Conservation (phyloP, 1,140 invertebrate genomes). For the Cydia amplana region DNA sequence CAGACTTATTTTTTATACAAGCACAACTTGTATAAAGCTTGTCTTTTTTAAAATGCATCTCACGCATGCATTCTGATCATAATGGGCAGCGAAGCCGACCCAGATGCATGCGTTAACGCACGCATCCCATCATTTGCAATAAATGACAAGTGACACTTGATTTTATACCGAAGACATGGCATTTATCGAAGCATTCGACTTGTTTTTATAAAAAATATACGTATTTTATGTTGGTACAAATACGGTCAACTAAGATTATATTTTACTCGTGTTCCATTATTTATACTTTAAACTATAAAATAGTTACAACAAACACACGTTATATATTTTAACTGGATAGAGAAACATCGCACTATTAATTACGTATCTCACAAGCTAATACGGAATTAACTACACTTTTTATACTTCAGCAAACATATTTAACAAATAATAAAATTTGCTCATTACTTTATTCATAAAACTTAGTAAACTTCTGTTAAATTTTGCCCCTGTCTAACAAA, state of each 20-base stretch:
- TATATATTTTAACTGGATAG: too few relatives aligned
- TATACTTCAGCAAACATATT: too few relatives aligned
- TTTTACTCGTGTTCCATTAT: too few relatives aligned
- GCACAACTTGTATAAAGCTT: background rate
- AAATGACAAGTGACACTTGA: slow-evolving; percentile 25
- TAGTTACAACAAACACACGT: background rate
- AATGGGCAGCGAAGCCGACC: slow-evolving; percentile 16
- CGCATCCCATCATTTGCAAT: slow-evolving; percentile 16
- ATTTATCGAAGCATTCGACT: background rate
- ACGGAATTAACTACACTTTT: too few relatives aligned
- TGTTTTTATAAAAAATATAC: background rate
- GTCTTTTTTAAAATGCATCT: slow-evolving; percentile 4
- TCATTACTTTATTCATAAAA: too few relatives aligned
- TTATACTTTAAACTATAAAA: background rate
- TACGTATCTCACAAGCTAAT: too few relatives aligned
- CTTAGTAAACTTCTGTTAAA: too few relatives aligned
- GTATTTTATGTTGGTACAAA: background rate
- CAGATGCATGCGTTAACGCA: slow-evolving; percentile 25
- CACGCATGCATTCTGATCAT: background rate
- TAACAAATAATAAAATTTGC: too few relatives aligned
- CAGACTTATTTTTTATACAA: slow-evolving; percentile 1
- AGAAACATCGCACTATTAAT: too few relatives aligned
- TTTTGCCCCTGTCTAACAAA: too few relatives aligned
- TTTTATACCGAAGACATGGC: slow-evolving; percentile 8
- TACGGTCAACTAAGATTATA: too few relatives aligned